Conservation (phyloP, 2,888 invertebrate species). For the Teinopalpus imperialis region DNA sequence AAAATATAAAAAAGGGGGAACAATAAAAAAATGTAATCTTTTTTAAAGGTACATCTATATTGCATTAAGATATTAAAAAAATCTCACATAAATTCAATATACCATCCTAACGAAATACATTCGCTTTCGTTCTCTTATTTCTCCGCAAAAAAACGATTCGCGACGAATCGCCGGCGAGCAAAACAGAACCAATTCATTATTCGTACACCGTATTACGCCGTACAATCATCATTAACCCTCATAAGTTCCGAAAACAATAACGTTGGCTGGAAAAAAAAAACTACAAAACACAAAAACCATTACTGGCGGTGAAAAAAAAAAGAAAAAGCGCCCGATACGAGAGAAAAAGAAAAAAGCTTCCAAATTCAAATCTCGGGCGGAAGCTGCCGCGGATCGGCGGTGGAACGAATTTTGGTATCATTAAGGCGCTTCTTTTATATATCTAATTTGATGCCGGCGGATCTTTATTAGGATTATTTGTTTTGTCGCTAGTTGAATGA, state of each 20-base stretch:
- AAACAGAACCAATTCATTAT: constrained; percentile 51
- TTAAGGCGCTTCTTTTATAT: constrained; percentile 57
- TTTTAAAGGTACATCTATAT: too few relatives aligned
- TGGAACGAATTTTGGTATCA: constrained; percentile 74
- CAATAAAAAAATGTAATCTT: too few relatives aligned
- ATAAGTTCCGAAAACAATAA: constrained; percentile 61
- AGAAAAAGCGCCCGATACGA: constrained; percentile 36
- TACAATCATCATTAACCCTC: constrained; percentile 58
- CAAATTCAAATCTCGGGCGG: constrained; percentile 71
- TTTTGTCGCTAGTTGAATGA: constrained; percentile 41
- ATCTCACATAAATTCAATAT: neutral
- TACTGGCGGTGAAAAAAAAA: constrained; percentile 35
- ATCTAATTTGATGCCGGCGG: constrained; percentile 45
- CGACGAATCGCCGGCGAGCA: constrained; percentile 28
- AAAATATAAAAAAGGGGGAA: too few relatives aligned
- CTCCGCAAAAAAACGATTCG: constrained; percentile 9
- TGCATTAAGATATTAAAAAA: too few relatives aligned
- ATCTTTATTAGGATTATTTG: constrained; percentile 50
- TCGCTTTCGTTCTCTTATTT: constrained; percentile 11
- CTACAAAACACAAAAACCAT: constrained; percentile 43
- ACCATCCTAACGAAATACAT: constrained; percentile 5
- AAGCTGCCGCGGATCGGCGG: constrained; percentile 55
- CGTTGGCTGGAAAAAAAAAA: constrained; percentile 41
- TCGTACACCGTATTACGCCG: constrained; percentile 45
- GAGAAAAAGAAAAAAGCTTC: constrained; percentile 50